These are phyloP conservation scores for Diarsia rubi DNA, from an alignment of 2,888 invertebrate genomes.

Conservation along the genomic window DNA sequence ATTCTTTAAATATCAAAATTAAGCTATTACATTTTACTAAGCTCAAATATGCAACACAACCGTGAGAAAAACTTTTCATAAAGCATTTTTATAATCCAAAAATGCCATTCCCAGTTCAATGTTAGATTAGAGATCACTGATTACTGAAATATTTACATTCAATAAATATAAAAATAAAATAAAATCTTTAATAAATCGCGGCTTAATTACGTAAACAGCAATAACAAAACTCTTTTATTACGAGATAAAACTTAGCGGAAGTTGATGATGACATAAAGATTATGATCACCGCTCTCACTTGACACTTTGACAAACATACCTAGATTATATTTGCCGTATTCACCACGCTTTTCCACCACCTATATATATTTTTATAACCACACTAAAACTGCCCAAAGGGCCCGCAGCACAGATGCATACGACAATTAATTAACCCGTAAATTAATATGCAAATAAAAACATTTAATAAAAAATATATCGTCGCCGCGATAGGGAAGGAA, in stretches of 20 bases:
- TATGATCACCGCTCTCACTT: slow-evolving; percentile 48
- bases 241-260: slow-evolving; percentile 49
- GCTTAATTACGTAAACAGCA: slow-evolving; percentile 51
- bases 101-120: slow-evolving; percentile 37
- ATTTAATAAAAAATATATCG: slow-evolving; percentile 58
- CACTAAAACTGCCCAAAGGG: slow-evolving; percentile 62
- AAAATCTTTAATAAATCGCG: slow-evolving; percentile 42
- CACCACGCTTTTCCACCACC: slow-evolving; percentile 30
- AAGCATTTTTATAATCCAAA: slow-evolving; percentile 25
- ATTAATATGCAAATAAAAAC: slow-evolving; percentile 68
- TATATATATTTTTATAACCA: slow-evolving; percentile 55
- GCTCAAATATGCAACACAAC: neutral
- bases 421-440: slow-evolving; percentile 64
- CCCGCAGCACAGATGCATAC: slow-evolving; percentile 49
- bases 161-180: slow-evolving; percentile 47
- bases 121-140: slow-evolving; percentile 45
- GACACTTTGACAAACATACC: slow-evolving; percentile 55
- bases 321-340: slow-evolving; percentile 40
- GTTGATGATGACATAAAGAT: slow-evolving; percentile 64
- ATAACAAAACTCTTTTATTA: slow-evolving; percentile 40
- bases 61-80: slow-evolving; percentile 59
- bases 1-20: slow-evolving; percentile 9
- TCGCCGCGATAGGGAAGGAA: slow-evolving; percentile 57
- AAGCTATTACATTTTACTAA: slow-evolving; percentile 29
- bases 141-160: slow-evolving; percentile 44